Evolutionary conservation across 2,113 vertebrate genomes (phyloP).

Genomic region (Halichoeres trimaculatus): DNA sequence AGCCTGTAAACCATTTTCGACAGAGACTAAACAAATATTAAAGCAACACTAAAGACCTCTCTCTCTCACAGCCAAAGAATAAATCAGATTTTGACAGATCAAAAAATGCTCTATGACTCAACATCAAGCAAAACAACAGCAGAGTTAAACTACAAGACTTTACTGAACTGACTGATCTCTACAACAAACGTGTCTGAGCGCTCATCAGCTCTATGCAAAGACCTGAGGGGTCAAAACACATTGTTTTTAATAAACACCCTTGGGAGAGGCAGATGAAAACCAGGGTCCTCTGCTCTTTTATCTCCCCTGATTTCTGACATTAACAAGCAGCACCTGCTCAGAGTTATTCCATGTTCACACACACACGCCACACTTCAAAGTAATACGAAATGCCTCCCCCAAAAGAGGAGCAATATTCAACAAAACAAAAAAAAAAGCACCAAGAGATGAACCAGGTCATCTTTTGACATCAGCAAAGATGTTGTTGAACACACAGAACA

Average conservation of each 20-base stretch:
- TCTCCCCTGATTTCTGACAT: slow-evolving; percentile 67
- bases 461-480: slow-evolving; percentile 71
- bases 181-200: slow-evolving; percentile 22
- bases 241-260: slow-evolving; percentile 60
- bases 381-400: slow-evolving; percentile 41
- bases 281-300: slow-evolving; percentile 61
- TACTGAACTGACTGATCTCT: slow-evolving; percentile 16
- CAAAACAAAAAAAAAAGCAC: background rate
- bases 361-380: slow-evolving; percentile 67
- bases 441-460: slow-evolving; percentile 70
- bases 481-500: slow-evolving; percentile 70
- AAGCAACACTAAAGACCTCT: slow-evolving; percentile 36
- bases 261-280: slow-evolving; percentile 48
- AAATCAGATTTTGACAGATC: slow-evolving; percentile 20
- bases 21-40: slow-evolving; percentile 33
- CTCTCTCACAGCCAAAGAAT: background rate
- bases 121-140: slow-evolving; percentile 23
- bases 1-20: slow-evolving; percentile 41
- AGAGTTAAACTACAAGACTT: slow-evolving; percentile 14
- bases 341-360: slow-evolving; percentile 54
- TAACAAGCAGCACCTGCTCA: slow-evolving; percentile 71
- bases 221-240: slow-evolving; percentile 50
- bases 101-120: slow-evolving; percentile 35
- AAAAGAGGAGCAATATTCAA: slow-evolving; percentile 1
- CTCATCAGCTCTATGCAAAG: slow-evolving; percentile 4